Percentiles rank a stretch among this genome's conserved stretches.
These are phyloP conservation scores for Lysandra bellargus DNA, from an alignment of 2,888 invertebrate genomes.

Conservation along the genomic window DNA sequence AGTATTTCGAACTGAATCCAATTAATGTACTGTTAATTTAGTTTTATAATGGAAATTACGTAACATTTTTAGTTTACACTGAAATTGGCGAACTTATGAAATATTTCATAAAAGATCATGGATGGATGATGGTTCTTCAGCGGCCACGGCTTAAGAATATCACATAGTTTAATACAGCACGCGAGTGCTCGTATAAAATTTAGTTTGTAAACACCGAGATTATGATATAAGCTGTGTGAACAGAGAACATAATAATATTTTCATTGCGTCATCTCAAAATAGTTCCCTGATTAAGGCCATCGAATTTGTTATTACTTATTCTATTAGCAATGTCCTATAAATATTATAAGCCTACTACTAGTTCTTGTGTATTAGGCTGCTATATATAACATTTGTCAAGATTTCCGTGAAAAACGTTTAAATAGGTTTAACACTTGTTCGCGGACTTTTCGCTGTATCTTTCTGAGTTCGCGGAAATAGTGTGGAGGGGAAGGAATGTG, in stretches of 20 bases:
- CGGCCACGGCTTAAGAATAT: background rate
- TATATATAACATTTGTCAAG: too few species aligned
- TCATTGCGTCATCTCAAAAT: too few species aligned
- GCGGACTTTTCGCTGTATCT: too few species aligned
- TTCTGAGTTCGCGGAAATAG: too few species aligned
- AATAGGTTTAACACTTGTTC: too few species aligned
- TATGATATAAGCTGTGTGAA: background rate
- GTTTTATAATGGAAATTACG: background rate
- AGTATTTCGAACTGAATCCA: background rate
- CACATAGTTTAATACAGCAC: background rate
- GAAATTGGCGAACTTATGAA: background rate
- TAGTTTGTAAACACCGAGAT: background rate
- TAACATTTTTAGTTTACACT: background rate
- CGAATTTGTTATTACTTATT: background rate
- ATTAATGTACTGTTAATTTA: background rate
- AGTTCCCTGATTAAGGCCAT: too few species aligned
- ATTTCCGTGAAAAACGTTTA: too few species aligned
- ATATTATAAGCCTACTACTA: too few species aligned
- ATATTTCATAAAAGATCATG: constrained; percentile 12
- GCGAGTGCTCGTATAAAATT: background rate
- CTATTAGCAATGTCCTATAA: background rate
- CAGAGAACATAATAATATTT: too few species aligned
- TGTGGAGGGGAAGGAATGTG: too few species aligned
- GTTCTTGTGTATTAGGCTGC: too few species aligned
- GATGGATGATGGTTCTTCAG: background rate